Evolutionary conservation across 1,140 invertebrate species (phyloP).

Genomic region (Tigriopus japonicus): DNA sequence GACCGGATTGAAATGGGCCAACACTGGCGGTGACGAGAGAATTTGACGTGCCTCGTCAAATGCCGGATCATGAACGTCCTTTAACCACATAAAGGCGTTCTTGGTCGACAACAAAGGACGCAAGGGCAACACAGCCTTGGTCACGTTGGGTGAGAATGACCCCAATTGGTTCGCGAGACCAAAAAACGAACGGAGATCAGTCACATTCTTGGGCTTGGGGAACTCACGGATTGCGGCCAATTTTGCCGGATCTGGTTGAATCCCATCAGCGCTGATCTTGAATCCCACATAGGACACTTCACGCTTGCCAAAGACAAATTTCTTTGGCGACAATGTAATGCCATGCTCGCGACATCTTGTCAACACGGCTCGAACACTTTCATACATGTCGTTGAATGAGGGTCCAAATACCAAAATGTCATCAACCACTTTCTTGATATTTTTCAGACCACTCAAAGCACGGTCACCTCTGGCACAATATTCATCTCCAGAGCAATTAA

Average conservation of each 20-base stretch:
- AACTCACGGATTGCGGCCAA: constrained; percentile 12
- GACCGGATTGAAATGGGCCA: neutral
- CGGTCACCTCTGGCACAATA: constrained; percentile 18
- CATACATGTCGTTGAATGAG: neutral
- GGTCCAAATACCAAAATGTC: constrained; percentile 13
- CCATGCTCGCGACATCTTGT: constrained; percentile 16
- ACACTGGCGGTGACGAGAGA: neutral
- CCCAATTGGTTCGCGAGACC: constrained; percentile 14
- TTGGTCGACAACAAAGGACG: neutral
- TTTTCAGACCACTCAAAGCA: constrained; percentile 15
- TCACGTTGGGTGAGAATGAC: constrained; percentile 6
- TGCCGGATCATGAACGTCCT: neutral
- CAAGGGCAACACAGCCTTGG: neutral
- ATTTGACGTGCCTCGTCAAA: neutral
- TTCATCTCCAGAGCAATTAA: constrained; percentile 19
- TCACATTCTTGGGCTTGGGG: constrained; percentile 10
- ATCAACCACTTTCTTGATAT: constrained; percentile 14
- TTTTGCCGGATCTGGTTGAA: constrained; percentile 8
- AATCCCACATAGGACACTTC: constrained; percentile 20
- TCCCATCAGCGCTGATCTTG: constrained; percentile 12
- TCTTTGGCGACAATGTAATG: constrained; percentile 20
- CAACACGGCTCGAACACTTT: neutral
- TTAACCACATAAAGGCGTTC: constrained; percentile 6
- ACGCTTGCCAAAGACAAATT: constrained; percentile 18
- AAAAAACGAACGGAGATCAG: constrained; percentile 13